Conservation (phyloP, 2,797 vertebrate species). For the Gouania willdenowi region DNA sequence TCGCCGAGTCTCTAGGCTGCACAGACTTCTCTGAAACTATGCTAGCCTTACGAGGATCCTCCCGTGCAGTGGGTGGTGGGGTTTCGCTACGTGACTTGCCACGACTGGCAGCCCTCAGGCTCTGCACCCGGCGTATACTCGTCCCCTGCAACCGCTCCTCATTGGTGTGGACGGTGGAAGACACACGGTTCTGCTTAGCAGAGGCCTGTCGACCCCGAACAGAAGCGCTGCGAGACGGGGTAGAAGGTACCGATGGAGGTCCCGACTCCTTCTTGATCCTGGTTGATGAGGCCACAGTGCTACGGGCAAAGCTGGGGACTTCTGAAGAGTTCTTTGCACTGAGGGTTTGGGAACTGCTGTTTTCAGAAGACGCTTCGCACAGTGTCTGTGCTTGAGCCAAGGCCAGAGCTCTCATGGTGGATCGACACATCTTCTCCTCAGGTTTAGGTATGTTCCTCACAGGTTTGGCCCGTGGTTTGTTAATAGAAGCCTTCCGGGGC, state of each 20-base stretch:
- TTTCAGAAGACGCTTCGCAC: conserved; percentile 50
- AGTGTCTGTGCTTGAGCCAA: conserved; percentile 21
- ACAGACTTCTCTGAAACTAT: conserved; percentile 77
- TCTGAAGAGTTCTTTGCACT: conserved; percentile 52
- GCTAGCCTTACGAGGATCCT: conserved; percentile 61
- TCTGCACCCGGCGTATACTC: conserved; percentile 76
- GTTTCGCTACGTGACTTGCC: conserved; percentile 65
- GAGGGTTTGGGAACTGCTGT: conserved; percentile 49
- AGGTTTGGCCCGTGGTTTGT: conserved; percentile 87
- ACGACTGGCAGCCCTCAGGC: conserved; percentile 73
- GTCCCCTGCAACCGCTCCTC: conserved; percentile 67
- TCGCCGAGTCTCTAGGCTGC: conserved; percentile 65
- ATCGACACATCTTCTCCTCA: conserved; percentile 88
- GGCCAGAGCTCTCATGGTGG: conserved; percentile 76
- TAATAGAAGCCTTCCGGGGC: conserved; percentile 66
- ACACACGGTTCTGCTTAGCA: conserved; percentile 61
- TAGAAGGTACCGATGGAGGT: conserved; percentile 52
- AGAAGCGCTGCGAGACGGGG: conserved; percentile 65
- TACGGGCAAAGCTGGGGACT: conserved; percentile 88
- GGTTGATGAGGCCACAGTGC: conserved; percentile 88
- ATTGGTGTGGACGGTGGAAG: conserved; percentile 26
- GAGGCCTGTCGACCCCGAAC: conserved; percentile 75
- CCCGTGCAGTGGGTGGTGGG: conserved; percentile 33
- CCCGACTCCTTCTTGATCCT: conserved; percentile 79
- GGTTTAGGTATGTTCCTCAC: conserved; percentile 79